Evolutionary conservation across 2,113 vertebrate genomes (phyloP).

Genomic region (Misgurnus anguillicaudatus): DNA sequence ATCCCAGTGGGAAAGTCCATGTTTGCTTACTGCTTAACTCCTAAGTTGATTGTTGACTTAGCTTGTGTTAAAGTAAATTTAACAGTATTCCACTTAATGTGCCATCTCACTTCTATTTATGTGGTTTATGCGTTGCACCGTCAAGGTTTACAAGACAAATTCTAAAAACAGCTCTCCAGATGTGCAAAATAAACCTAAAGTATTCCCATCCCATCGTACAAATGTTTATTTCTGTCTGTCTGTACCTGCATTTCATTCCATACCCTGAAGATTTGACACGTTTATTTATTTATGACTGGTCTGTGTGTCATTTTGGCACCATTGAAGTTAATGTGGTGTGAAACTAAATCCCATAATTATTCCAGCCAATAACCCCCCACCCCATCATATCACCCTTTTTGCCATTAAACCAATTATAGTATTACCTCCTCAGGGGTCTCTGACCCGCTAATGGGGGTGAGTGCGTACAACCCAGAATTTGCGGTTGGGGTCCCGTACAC

Average conservation of each 20-base stretch:
- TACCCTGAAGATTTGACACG: constrained; percentile 51
- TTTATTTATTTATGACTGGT: constrained; percentile 69
- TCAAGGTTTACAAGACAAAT: neutral
- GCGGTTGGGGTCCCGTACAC: constrained; percentile 44
- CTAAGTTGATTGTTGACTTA: constrained; percentile 4
- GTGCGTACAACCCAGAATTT: constrained; percentile 15
- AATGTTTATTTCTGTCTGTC: neutral
- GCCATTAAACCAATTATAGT: constrained; percentile 67
- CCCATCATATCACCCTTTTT: constrained; percentile 52
- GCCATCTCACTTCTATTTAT: constrained; percentile 1
- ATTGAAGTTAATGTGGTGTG: constrained; percentile 66
- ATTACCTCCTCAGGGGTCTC: constrained; percentile 55
- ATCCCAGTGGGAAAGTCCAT: neutral
- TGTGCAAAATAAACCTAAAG: neutral
- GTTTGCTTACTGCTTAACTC: neutral
- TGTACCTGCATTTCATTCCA: neutral
- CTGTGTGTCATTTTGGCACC: constrained; percentile 62
- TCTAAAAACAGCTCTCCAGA: constrained; percentile 13
- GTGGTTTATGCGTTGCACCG: constrained; percentile 5
- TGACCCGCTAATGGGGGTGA: constrained; percentile 52
- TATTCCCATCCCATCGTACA: neutral
- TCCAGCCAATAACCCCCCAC: constrained; percentile 59
- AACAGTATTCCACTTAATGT: constrained; percentile 7
- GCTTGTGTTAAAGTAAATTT: constrained; percentile 13
- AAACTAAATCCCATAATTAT: constrained; percentile 75